Percentiles rank a stretch among this genome's conserved stretches.
Evolutionary conservation across 2,888 invertebrate species (phyloP).

Genomic region (Crocallis elinguaria): DNA sequence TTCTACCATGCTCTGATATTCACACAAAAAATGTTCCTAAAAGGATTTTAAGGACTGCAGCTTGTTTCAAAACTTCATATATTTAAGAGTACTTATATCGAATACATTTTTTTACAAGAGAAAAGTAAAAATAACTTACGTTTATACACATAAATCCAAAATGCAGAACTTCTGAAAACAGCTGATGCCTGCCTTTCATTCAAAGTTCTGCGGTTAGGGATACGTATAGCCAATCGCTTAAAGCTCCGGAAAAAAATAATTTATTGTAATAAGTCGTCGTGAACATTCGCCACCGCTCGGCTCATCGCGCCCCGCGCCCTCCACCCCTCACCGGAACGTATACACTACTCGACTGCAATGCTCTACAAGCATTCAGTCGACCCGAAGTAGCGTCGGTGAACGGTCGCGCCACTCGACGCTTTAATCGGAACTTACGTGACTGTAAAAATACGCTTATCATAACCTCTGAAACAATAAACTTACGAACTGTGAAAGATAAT

Average conservation of each 20-base stretch:
- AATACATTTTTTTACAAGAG: neutral
- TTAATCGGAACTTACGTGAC: constrained; percentile 68
- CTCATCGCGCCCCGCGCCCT: constrained; percentile 70
- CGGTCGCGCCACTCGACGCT: constrained; percentile 80
- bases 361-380: constrained; percentile 75
- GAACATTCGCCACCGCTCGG: constrained; percentile 82
- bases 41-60: neutral
- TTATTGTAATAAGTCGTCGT: constrained; percentile 83
- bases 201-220: constrained; percentile 66
- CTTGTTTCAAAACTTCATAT: neutral
- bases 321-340: constrained; percentile 65
- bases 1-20: constrained; percentile 49
- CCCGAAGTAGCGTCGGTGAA: constrained; percentile 76
- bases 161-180: constrained; percentile 39
- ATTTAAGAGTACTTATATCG: neutral
- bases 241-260: constrained; percentile 80
- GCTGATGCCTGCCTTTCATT: constrained; percentile 67
- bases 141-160: constrained; percentile 23
- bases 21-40: constrained; percentile 7
- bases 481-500: constrained; percentile 44
- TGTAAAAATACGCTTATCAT: constrained; percentile 76
- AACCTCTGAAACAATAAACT: constrained; percentile 60
- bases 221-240: constrained; percentile 71
- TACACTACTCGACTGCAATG: constrained; percentile 79
- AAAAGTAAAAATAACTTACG: neutral